Base-by-base conservation (phyloP, 2,113 vertebrate species). In the Stigmatopora nigra region DNA sequence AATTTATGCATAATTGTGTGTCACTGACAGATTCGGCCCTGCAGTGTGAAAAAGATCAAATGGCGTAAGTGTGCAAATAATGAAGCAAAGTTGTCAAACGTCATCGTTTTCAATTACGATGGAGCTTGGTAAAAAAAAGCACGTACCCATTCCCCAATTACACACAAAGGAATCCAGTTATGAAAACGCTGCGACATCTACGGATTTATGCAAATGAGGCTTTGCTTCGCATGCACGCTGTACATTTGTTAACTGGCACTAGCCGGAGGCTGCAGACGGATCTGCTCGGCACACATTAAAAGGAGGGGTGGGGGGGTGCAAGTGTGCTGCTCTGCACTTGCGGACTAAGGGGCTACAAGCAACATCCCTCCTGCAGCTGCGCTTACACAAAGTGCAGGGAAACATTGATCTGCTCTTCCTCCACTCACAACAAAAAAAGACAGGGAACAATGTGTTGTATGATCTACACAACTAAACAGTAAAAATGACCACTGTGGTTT, bases 171-270 rank as follows among this genome's bases (percentile, higher is more conserved):
- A 89, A 86, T 78, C 78, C 72, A 76, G 87, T 89, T 86, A 88
- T 84, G 72, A 75, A 82, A 80, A 87, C 68, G 79, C 75, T 77
- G 86, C 62, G n/a, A 87, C 87, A 87, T 82, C 83, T 78, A 78
- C 75, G 86, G 84, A 86, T 87, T 89, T 89, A 91, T 90, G 88
- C 81, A 90, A 91, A 91, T 88, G 80, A 87, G 84, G 64, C 82
- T 89, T 87, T 77, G 64, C 82, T 89, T 87, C 78, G 79, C 77
- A 87, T 83, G 68, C 71, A 52, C 85, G 84, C 86, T 83, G 85
- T 88, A 90, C 87, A 90, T 90, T 90, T 90, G 87, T 89, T 90
- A 89, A 89, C 87, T 88, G 85, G 87, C 84, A 84, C 83, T 87
- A 71, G 88, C 90, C 89, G 65, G 65, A 82, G 89, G 89, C 90